phyloP scores from a whole-genome alignment of 2,797 vertebrate species.

The Mareca penelope region DNA sequence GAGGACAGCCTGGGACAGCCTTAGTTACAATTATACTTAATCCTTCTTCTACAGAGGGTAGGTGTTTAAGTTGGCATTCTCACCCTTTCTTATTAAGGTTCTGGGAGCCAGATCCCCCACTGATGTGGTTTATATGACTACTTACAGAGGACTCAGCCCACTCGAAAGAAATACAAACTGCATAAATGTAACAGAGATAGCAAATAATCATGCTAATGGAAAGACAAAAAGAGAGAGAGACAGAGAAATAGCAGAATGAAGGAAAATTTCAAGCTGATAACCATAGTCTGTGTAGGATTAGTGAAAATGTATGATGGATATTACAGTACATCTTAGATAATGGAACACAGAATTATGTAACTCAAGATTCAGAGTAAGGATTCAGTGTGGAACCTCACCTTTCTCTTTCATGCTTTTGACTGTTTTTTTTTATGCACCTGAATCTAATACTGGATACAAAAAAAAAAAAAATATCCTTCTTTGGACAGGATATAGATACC shows the following conservation, averaged over 20 bases:
- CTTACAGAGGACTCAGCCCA: constrained; percentile 8
- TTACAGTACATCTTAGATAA: constrained; percentile 9
- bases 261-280: neutral
- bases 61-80: neutral
- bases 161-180: neutral
- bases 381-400: neutral
- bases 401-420: neutral
- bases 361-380: neutral
- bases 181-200: neutral
- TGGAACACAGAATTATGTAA: constrained; percentile 21
- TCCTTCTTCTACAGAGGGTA: neutral
- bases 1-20: neutral
- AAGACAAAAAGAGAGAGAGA: neutral
- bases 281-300: neutral
- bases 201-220: neutral
- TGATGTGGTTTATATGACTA: neutral
- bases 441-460: neutral
- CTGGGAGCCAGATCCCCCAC: neutral
- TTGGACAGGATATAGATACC: neutral
- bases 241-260: neutral
- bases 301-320: constrained; percentile 5
- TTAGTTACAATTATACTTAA: neutral
- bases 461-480: neutral
- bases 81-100: neutral
- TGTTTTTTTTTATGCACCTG: neutral